These are phyloP conservation scores for Rhabdomys pumilio DNA, from an alignment of 2,797 vertebrate species.

Conservation along the genomic window DNA sequence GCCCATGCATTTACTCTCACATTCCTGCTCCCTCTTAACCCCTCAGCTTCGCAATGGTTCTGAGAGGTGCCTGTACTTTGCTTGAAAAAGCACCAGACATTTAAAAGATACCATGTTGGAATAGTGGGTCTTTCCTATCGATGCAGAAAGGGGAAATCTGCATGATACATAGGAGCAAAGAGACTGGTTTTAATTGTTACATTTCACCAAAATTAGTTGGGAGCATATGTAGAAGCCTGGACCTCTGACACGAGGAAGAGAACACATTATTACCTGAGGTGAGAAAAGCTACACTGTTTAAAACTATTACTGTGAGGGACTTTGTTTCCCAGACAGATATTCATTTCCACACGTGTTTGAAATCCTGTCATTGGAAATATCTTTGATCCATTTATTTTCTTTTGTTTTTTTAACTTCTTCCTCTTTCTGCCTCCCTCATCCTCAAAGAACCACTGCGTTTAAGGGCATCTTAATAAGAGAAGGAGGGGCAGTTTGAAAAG, in stretches of 20 bases:
- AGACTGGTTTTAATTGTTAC: background rate
- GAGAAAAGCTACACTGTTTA: background rate
- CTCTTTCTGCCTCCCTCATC: background rate
- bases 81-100: background rate
- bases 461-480: constrained; percentile 6
- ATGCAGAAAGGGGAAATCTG: background rate
- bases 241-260: background rate
- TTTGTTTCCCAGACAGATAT: background rate
- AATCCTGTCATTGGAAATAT: constrained; percentile 32
- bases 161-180: background rate
- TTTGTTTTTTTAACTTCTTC: background rate
- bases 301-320: background rate
- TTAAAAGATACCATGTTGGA: background rate
- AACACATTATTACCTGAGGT: background rate
- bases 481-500: background rate
- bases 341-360: background rate
- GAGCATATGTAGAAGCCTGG: no score
- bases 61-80: background rate
- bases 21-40: constrained; percentile 75
- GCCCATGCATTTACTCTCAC: constrained; percentile 35
- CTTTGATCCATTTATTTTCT: background rate
- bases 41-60: constrained; percentile 31
- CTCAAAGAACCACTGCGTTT: background rate
- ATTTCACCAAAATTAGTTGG: background rate
- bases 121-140: background rate